These are phyloP conservation scores for Halictus rubicundus DNA, from an alignment of 1,140 invertebrate species.

Conservation along the genomic window DNA sequence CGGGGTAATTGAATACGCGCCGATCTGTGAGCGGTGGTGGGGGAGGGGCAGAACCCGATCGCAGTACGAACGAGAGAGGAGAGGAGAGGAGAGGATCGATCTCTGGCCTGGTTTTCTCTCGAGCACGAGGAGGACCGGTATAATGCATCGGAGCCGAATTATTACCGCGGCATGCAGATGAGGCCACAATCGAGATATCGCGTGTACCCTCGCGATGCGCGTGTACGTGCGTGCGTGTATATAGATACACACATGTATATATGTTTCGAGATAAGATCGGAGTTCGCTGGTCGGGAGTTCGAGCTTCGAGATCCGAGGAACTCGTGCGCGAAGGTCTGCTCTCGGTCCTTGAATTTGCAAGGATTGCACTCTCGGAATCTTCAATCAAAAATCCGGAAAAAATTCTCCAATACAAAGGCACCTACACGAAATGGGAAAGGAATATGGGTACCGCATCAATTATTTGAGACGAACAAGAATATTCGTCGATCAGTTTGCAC, in stretches of 20 bases:
- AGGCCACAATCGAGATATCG: slow-evolving; percentile 67
- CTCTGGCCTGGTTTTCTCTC: slow-evolving; percentile 64
- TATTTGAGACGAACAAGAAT: no score
- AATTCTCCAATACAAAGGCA: no score
- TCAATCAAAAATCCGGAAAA: no score
- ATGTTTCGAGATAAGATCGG: slow-evolving; percentile 55
- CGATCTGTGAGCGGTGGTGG: slow-evolving; percentile 31
- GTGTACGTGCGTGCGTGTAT: slow-evolving; percentile 31
- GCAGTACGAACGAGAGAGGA: slow-evolving; percentile 22
- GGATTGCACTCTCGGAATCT: no score
- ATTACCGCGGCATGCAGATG: slow-evolving; percentile 68
- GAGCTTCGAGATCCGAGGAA: slow-evolving; percentile 16
- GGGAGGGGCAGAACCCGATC: slow-evolving; percentile 12
- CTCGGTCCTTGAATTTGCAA: no score
- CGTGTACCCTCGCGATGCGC: slow-evolving; percentile 44
- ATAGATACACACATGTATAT: slow-evolving; percentile 36
- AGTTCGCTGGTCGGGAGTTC: slow-evolving; percentile 45
- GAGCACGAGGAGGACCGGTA: slow-evolving; percentile 52
- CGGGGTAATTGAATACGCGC: slow-evolving; percentile 57
- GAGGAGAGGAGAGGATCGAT: slow-evolving; percentile 52
- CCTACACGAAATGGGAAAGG: no score
- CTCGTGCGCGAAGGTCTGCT: not conserved
- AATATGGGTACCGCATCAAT: no score
- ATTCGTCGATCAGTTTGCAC: no score
- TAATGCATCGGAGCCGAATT: slow-evolving; percentile 62